These are phyloP conservation scores for Pao palembangensis DNA, from an alignment of 2,113 vertebrate species.

Conservation along the genomic window DNA sequence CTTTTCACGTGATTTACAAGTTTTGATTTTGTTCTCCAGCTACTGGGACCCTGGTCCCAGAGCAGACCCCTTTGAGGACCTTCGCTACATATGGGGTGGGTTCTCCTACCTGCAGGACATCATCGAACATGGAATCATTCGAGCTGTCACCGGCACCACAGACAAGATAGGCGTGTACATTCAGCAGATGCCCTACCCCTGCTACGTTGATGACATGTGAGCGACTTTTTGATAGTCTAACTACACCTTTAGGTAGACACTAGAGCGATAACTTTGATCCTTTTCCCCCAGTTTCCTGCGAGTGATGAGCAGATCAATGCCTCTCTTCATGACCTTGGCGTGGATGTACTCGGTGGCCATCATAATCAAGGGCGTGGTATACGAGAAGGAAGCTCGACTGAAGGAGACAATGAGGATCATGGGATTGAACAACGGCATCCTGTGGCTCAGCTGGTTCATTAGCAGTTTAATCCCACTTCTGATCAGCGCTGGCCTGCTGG, in stretches of 20 bases:
- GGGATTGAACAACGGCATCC: conserved; percentile 89
- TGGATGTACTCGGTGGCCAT: conserved; percentile 99
- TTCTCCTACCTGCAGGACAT: conserved; percentile 95
- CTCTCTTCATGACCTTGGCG: conserved; percentile 95
- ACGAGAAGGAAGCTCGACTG: conserved; percentile 94
- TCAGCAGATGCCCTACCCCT: conserved; percentile 98
- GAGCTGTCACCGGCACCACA: conserved; percentile 84
- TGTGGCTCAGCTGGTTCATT: conserved; percentile 99
- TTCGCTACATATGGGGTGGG: conserved; percentile 96
- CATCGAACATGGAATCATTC: conserved; percentile 91
- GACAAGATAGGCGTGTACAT: conserved; percentile 90
- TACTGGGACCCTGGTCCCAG: conserved; percentile 99
- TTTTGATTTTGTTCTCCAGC: conserved; percentile 59
- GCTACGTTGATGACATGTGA: conserved; percentile 96
- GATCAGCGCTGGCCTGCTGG: conserved; percentile 86
- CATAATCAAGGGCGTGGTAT: conserved; percentile 96
- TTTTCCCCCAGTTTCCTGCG: conserved; percentile 82
- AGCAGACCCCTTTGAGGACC: conserved; percentile 95
- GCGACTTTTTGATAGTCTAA: conserved; percentile 34
- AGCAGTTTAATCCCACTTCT: conserved; percentile 93
- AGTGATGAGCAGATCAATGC: conserved; percentile 95
- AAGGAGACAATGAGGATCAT: conserved; percentile 99
- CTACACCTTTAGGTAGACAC: background rate
- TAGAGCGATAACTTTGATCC: background rate
- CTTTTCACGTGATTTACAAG: background rate